A percentile compares a stretch with the other conserved stretches of the same genome.
These are phyloP conservation scores for Drosophila austrosaltans DNA, from an alignment of 2,888 invertebrate genomes.

Conservation along the genomic window DNA sequence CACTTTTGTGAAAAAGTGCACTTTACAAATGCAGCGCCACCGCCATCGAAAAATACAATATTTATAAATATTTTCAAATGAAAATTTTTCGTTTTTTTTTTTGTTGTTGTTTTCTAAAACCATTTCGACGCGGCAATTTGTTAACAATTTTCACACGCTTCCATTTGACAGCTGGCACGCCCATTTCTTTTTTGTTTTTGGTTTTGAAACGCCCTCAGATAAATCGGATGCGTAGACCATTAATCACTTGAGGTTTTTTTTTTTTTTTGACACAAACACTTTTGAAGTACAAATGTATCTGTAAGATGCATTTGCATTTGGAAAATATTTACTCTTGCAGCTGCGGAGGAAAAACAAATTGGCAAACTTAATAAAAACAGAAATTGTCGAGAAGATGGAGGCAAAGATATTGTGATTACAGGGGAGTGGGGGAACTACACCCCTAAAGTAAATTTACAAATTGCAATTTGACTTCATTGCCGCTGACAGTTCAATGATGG, in stretches of 20 bases:
- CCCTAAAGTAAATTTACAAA: conserved; percentile 6
- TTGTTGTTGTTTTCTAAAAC: conserved; percentile 46
- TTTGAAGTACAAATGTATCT: conserved; percentile 28
- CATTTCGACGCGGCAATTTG: conserved; percentile 75
- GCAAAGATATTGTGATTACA: background rate
- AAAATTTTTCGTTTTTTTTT: conserved; percentile 23
- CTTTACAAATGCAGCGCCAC: conserved; percentile 46
- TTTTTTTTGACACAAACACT: conserved; percentile 65
- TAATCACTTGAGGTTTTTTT: conserved; percentile 52
- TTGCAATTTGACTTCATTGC: conserved; percentile 27
- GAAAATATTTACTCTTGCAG: conserved; percentile 20
- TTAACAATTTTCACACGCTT: conserved; percentile 74
- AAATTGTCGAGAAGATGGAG: background rate
- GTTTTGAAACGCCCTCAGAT: conserved; percentile 47
- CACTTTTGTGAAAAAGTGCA: conserved; percentile 54
- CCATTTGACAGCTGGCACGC: conserved; percentile 62
- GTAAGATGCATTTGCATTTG: conserved; percentile 40
- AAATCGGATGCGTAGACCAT: conserved; percentile 69
- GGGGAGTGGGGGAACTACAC: background rate
- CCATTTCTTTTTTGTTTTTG: background rate
- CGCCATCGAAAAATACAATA: conserved; percentile 31
- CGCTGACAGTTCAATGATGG: conserved; percentile 31
- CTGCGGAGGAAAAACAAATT: conserved; percentile 14
- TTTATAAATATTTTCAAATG: conserved; percentile 57
- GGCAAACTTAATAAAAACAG: conserved; percentile 16